A percentile compares a stretch with the other conserved stretches of the same genome.
Evolutionary conservation across 2,113 vertebrate species (phyloP).

Genomic region (Paradisaea rubra): DNA sequence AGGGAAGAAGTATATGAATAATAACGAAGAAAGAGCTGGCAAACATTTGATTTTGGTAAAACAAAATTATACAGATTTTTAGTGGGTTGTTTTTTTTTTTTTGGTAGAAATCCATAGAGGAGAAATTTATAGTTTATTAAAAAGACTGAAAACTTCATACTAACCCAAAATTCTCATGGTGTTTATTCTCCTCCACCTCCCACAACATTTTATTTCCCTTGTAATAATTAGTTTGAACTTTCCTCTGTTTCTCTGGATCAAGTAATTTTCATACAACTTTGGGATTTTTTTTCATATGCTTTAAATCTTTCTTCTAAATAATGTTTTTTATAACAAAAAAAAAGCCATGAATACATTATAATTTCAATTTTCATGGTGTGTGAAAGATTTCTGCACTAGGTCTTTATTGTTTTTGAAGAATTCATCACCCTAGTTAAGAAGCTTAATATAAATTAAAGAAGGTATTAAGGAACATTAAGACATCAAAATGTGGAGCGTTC

Average conservation of each 20-base stretch:
- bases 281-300: slow-evolving; percentile 31
- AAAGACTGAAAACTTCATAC: not conserved
- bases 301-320: slow-evolving; percentile 57
- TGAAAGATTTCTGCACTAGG: slow-evolving; percentile 68
- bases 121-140: not conserved
- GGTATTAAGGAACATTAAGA: slow-evolving; percentile 82
- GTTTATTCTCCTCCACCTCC: not conserved
- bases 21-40: not conserved
- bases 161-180: not conserved
- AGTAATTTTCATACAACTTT: slow-evolving; percentile 46
- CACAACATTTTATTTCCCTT: slow-evolving; percentile 9
- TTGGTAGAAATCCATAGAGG: not conserved
- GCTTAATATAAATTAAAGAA: slow-evolving; percentile 84
- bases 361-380: slow-evolving; percentile 68
- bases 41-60: not conserved
- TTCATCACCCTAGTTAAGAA: slow-evolving; percentile 79
- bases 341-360: slow-evolving; percentile 46
- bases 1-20: not conserved
- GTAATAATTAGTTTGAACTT: slow-evolving; percentile 42
- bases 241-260: slow-evolving; percentile 18
- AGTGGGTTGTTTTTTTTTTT: not conserved
- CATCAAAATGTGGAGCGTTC: slow-evolving; percentile 76
- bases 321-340: slow-evolving; percentile 44
- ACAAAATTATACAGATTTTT: not conserved
- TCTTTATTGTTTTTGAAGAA: slow-evolving; percentile 81